Evolutionary conservation across 2,797 vertebrate genomes (phyloP).

Genomic region (Prionace glauca): DNA sequence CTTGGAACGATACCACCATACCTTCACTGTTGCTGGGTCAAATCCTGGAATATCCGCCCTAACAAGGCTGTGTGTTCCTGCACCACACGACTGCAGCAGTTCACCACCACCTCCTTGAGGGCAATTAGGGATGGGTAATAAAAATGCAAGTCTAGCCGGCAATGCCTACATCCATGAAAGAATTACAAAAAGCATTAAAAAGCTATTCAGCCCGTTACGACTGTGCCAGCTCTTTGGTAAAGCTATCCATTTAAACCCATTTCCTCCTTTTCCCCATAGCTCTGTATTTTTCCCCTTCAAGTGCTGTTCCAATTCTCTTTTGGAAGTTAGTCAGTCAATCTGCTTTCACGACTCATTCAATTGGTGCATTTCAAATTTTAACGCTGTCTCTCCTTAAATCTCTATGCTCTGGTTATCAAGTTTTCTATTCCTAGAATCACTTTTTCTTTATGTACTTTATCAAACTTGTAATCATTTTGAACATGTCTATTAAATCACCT

Average conservation of each 20-base stretch:
- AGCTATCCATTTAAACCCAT: neutral
- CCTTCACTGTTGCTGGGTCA: too few relatives aligned
- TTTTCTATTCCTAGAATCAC: neutral
- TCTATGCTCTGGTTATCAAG: neutral
- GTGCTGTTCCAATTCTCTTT: neutral
- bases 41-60: too few relatives aligned
- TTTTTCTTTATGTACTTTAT: neutral
- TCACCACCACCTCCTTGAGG: too few relatives aligned
- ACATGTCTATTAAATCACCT: neutral
- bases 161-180: too few relatives aligned
- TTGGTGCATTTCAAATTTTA: neutral
- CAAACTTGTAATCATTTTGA: neutral
- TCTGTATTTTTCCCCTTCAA: neutral
- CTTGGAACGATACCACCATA: too few relatives aligned
- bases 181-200: neutral
- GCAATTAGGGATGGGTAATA: too few relatives aligned
- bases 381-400: neutral
- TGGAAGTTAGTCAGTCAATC: neutral
- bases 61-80: too few relatives aligned
- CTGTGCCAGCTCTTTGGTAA: neutral
- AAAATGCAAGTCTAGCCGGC: too few relatives aligned
- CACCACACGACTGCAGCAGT: too few relatives aligned
- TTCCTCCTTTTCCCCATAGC: neutral
- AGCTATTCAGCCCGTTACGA: neutral
- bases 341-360: neutral